Conservation (phyloP, 35 echinoderm and acorn worm species). For the Heliocidaris tuberculata region DNA sequence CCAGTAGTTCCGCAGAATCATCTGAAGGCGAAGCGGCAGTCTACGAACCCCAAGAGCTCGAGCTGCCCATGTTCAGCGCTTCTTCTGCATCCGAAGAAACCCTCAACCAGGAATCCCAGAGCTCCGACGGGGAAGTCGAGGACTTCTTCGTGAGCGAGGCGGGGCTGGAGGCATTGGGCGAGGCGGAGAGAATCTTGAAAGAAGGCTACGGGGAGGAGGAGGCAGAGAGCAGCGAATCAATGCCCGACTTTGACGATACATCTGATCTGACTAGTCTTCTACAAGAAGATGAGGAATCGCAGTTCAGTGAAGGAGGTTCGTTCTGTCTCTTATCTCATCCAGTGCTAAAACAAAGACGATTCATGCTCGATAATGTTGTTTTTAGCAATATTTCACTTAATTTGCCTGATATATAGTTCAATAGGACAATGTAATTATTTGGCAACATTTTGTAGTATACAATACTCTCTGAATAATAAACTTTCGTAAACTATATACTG, state of each 20-base stretch:
- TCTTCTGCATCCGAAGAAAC: not conserved
- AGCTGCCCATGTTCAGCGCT: not conserved
- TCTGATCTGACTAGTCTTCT: slow-evolving; percentile 25
- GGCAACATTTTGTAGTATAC: too few species aligned
- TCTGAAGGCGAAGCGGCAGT: not conserved
- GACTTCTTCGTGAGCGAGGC: slow-evolving; percentile 21
- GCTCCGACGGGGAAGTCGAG: not conserved
- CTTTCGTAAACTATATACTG: too few species aligned
- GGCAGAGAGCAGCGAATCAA: slow-evolving; percentile 24
- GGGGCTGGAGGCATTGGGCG: slow-evolving; percentile 17
- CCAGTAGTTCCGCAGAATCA: not conserved
- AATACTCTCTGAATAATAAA: too few species aligned
- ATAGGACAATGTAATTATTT: too few species aligned
- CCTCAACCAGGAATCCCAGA: not conserved
- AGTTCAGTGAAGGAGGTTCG: not conserved
- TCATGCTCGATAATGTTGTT: too few species aligned
- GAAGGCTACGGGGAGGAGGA: not conserved
- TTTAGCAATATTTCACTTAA: too few species aligned
- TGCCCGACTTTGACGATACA: slow-evolving; percentile 24
- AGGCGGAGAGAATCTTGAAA: slow-evolving; percentile 25
- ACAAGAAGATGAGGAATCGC: not conserved
- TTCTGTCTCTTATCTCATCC: not conserved
- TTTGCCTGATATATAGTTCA: too few species aligned
- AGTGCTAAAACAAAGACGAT: not conserved
- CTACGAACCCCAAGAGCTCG: slow-evolving; percentile 5